phyloP scores from a whole-genome alignment of 2,113 vertebrate genomes.

The Tricholaema leucomelas region DNA sequence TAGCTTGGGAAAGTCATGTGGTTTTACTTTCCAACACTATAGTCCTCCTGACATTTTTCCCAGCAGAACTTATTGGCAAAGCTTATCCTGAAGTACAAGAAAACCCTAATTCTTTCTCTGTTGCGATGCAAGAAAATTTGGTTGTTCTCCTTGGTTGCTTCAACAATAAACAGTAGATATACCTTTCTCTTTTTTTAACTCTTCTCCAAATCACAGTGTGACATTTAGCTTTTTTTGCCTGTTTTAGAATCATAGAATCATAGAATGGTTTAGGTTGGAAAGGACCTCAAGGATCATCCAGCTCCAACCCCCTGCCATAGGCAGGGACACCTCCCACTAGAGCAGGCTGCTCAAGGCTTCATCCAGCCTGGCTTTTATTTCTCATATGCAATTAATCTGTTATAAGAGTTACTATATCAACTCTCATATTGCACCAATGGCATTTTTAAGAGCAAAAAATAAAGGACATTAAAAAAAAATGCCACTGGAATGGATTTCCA shows the following conservation, averaged over 20 bases:
- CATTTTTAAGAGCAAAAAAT: neutral
- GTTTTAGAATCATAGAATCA: too few species aligned
- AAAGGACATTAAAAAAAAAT: neutral
- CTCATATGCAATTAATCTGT: neutral
- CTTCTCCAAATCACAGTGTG: neutral
- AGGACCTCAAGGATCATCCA: too few species aligned
- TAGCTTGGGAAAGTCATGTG: neutral
- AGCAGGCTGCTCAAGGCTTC: too few species aligned
- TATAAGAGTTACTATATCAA: neutral
- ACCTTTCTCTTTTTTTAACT: too few species aligned
- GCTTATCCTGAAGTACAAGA: neutral
- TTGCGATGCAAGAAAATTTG: neutral
- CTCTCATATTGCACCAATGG: neutral
- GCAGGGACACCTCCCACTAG: too few species aligned
- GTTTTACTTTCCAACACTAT: neutral
- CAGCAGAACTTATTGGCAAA: neutral
- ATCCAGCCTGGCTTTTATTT: too few species aligned
- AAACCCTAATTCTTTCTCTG: neutral
- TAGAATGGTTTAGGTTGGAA: too few species aligned
- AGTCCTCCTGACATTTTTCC: neutral
- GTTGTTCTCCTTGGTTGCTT: neutral
- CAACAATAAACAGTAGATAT: neutral
- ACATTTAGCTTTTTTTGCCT: neutral
- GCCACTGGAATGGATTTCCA: neutral
- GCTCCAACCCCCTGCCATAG: too few species aligned